Base-by-base conservation (phyloP, 2,797 vertebrate species). In the Novumbra hubbsi region DNA sequence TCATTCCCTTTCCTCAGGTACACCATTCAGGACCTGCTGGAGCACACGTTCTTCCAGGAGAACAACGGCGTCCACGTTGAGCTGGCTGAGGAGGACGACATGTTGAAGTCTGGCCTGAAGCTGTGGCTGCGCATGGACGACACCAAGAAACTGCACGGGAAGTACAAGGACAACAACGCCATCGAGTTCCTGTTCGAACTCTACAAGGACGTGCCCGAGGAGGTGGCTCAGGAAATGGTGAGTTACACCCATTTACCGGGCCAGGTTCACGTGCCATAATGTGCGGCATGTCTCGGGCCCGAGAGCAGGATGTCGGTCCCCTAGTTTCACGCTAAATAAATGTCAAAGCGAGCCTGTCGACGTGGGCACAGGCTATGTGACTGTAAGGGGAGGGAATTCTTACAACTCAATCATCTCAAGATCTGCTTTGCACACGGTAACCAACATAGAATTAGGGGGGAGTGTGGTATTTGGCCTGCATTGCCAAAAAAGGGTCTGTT, bases 201-300 rank as follows among this genome's bases (percentile, higher is more conserved):
- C 49, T 97, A 98, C 90, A 97, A 95, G 85, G 98, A 99, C 0
- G 94, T 97, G 15, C 96, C 98, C 0, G 98, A 99, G 89, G 97
- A 98, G 89, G 97, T 99, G 90, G 95, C 96, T 0, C 97, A 98
- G 90, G 98, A 99, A 91, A 99, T 99, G 98, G 98, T 99, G 88
- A 88, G 95, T 8, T 3, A 21, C 55, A 24, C 55, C 9, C 55
- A 12, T 27, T 12, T 60, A 21, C n/a, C 3, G 8, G 24, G 24
- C 9, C 21, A 57, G n/a, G 50, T 55, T 55, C 24, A 24, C 24
- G 24, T 24, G 21, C 55, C 55, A 57, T 57, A 57, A 41, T 41
- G 41, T 41, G 41, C n/a, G n/a, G n/a, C 3, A 0, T 2, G 8
- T 21, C 8, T 57, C 24, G 8, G 21, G 9, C 6, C 21, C 12